These are phyloP conservation scores for Heliocidaris erythrogramma DNA, from an alignment of 35 echinoderm and acorn worm species.

Conservation along the genomic window DNA sequence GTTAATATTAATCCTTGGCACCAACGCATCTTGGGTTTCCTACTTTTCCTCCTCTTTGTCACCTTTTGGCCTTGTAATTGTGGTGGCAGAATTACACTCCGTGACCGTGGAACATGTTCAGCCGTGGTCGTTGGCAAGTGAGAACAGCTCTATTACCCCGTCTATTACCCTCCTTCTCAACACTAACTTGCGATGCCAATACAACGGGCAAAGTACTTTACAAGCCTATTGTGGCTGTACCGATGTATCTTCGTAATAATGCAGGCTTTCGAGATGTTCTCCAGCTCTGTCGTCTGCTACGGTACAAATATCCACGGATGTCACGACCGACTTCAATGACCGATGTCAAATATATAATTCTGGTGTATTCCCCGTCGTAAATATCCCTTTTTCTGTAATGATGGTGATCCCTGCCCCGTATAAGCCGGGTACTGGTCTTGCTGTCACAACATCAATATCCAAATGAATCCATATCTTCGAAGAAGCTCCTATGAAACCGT, in stretches of 20 bases:
- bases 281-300: neutral
- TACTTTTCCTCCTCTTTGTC: neutral
- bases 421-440: neutral
- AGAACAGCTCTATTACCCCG: neutral
- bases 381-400: neutral
- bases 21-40: neutral
- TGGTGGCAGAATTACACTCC: neutral
- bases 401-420: neutral
- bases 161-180: neutral
- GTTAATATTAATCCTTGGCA: neutral
- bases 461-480: neutral
- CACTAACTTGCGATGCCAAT: neutral
- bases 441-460: neutral
- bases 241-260: too few relatives aligned
- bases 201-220: neutral
- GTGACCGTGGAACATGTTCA: neutral
- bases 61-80: neutral
- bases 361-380: neutral
- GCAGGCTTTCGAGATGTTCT: neutral
- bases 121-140: neutral
- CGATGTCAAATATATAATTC: neutral
- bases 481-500: neutral
- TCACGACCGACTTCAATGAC: neutral
- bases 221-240: too few relatives aligned
- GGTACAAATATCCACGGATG: neutral